Percentiles rank a stretch among this genome's conserved stretches.
Conservation (phyloP, 2,113 vertebrate species). For the Crotophaga sulcirostris region DNA sequence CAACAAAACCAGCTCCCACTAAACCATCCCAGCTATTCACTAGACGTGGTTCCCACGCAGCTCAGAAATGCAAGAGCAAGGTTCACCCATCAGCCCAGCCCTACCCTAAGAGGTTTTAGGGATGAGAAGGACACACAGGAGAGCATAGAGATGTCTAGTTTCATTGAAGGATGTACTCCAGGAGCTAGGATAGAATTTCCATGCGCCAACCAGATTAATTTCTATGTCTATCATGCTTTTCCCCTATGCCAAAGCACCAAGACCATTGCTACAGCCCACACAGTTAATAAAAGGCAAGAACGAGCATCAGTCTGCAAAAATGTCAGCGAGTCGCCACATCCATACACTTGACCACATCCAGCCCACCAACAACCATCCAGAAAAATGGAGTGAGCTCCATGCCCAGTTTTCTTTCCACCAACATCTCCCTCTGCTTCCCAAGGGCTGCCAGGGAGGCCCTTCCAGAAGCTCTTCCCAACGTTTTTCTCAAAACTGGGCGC, state of each 20-base stretch:
- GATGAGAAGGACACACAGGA: not conserved
- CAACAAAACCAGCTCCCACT: not conserved
- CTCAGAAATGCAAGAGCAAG: not conserved
- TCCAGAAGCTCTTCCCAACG: not conserved
- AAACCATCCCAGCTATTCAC: not conserved
- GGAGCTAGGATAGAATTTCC: not conserved
- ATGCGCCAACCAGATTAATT: rapidly evolving
- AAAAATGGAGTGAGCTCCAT: rapidly evolving
- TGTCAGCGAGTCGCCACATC: rapidly evolving
- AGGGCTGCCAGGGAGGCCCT: not conserved
- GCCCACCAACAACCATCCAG: not conserved
- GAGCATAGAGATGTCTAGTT: no score
- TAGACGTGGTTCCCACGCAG: rapidly evolving
- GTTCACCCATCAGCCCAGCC: not conserved
- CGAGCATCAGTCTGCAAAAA: not conserved
- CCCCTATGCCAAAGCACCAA: not conserved
- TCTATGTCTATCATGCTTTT: rapidly evolving
- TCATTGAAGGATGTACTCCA: rapidly evolving
- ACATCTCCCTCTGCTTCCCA: not conserved
- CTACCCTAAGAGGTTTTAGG: not conserved
- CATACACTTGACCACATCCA: not conserved
- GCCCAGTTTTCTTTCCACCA: not conserved
- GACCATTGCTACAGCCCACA: rapidly evolving
- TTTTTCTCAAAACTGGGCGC: not conserved
- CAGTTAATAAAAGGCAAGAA: rapidly evolving